phyloP scores from a whole-genome alignment of 2,888 invertebrate genomes.

The Caenorhabditis macrosperma region DNA sequence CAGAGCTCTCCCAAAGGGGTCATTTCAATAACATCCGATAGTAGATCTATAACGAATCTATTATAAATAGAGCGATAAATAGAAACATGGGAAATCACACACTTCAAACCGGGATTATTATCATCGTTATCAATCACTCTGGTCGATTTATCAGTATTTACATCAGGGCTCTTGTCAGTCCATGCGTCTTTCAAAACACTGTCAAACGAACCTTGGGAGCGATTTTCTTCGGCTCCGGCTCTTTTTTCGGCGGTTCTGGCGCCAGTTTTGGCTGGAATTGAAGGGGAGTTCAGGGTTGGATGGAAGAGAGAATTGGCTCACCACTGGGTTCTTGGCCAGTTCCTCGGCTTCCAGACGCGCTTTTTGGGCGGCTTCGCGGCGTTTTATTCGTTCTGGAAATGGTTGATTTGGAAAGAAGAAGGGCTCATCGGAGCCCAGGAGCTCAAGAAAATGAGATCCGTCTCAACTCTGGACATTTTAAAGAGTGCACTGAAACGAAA shows the following conservation, averaged over 20 bases:
- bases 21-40: no score
- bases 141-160: not conserved
- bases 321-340: slow-evolving; percentile 63
- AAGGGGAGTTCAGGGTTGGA: not conserved
- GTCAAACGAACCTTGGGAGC: slow-evolving; percentile 62
- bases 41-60: no score
- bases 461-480: no score
- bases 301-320: not conserved
- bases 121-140: not conserved
- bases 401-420: no score
- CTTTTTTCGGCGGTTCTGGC: slow-evolving; percentile 54
- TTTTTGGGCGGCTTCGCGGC: slow-evolving; percentile 72
- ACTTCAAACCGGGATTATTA: slow-evolving; percentile 31
- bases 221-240: slow-evolving; percentile 36
- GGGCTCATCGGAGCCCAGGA: no score
- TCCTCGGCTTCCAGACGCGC: slow-evolving; percentile 67
- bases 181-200: slow-evolving; percentile 49
- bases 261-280: slow-evolving; percentile 59
- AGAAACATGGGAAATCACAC: slow-evolving; percentile 2
- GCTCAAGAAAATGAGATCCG: no score
- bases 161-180: slow-evolving; percentile 12
- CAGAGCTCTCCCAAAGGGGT: no score
- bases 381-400: slow-evolving; percentile 71
- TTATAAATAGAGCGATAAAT: not conserved
- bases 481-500: no score